These are phyloP conservation scores for Pelvicachromis taeniatus DNA, from an alignment of 2,113 vertebrate species.

Conservation along the genomic window DNA sequence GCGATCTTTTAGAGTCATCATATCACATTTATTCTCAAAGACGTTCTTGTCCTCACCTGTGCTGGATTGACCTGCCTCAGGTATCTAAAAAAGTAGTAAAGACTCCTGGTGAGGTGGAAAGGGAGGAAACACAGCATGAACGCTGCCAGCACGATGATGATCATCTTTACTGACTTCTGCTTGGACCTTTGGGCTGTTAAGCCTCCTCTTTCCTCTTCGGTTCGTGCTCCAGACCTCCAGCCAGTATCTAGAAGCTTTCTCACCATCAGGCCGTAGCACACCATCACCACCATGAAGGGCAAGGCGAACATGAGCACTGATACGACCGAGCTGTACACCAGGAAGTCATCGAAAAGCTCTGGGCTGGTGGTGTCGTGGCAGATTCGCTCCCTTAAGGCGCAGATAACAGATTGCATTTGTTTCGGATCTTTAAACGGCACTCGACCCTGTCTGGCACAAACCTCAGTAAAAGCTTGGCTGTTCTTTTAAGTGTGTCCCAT, in stretches of 20 bases:
- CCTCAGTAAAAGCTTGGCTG: not conserved
- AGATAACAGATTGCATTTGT: not conserved
- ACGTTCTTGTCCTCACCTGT: slow-evolving; percentile 35
- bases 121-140: slow-evolving; percentile 94
- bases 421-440: not conserved
- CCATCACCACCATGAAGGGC: slow-evolving; percentile 85
- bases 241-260: slow-evolving; percentile 77
- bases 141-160: slow-evolving; percentile 83
- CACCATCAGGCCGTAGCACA: slow-evolving; percentile 88
- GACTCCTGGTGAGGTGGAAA: slow-evolving; percentile 89
- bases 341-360: slow-evolving; percentile 82
- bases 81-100: slow-evolving; percentile 89
- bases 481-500: not conserved
- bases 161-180: slow-evolving; percentile 93
- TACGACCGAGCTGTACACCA: slow-evolving; percentile 86
- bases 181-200: slow-evolving; percentile 75
- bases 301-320: slow-evolving; percentile 83
- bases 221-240: slow-evolving; percentile 64
- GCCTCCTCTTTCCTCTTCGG: slow-evolving; percentile 59
- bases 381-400: slow-evolving; percentile 48
- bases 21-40: not conserved
- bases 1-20: not conserved
- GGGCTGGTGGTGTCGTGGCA: slow-evolving; percentile 91
- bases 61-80: slow-evolving; percentile 65
- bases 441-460: not conserved